Conservation (phyloP, 2,797 vertebrate species). For the Rhyacichthys aspro region DNA sequence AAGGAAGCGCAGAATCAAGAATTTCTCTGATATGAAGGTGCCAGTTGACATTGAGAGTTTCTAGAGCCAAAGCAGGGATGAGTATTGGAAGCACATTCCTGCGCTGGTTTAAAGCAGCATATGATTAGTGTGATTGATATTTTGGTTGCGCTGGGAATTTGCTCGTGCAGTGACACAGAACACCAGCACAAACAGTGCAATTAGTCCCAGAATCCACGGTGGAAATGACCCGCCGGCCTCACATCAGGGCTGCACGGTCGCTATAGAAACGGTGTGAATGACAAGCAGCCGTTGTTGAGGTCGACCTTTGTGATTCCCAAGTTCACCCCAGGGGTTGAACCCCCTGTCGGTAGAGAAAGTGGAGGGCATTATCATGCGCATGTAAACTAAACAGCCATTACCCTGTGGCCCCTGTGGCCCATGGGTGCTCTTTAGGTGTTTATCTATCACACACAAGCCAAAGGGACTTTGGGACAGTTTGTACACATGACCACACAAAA, state of each 20-base stretch:
- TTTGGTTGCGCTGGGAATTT: slow-evolving; percentile 62
- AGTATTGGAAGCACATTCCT: slow-evolving; percentile 28
- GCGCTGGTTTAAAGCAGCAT: slow-evolving; percentile 32
- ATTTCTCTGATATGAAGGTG: slow-evolving; percentile 47
- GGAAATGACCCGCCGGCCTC: slow-evolving; percentile 59
- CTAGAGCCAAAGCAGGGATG: neutral
- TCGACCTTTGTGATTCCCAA: slow-evolving; percentile 64
- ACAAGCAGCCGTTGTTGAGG: slow-evolving; percentile 63
- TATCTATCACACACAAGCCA: slow-evolving; percentile 62
- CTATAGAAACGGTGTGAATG: slow-evolving; percentile 70
- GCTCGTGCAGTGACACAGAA: slow-evolving; percentile 52
- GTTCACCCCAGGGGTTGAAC: slow-evolving; percentile 35
- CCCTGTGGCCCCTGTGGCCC: slow-evolving; percentile 59
- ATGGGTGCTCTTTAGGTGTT: slow-evolving; percentile 59
- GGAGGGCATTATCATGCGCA: slow-evolving; percentile 69
- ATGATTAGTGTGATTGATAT: slow-evolving; percentile 70
- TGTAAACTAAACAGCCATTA: slow-evolving; percentile 72
- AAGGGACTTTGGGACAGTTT: slow-evolving; percentile 35
- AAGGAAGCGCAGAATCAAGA: slow-evolving; percentile 62
- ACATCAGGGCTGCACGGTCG: slow-evolving; percentile 35
- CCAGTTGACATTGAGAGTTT: slow-evolving; percentile 36
- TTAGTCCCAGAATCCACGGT: slow-evolving; percentile 61
- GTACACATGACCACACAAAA: slow-evolving; percentile 38
- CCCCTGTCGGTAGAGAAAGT: slow-evolving; percentile 55
- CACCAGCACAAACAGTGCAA: slow-evolving; percentile 65